These are phyloP conservation scores for Pygoscelis antarcticus DNA, from an alignment of 2,113 vertebrate species.

Conservation along the genomic window DNA sequence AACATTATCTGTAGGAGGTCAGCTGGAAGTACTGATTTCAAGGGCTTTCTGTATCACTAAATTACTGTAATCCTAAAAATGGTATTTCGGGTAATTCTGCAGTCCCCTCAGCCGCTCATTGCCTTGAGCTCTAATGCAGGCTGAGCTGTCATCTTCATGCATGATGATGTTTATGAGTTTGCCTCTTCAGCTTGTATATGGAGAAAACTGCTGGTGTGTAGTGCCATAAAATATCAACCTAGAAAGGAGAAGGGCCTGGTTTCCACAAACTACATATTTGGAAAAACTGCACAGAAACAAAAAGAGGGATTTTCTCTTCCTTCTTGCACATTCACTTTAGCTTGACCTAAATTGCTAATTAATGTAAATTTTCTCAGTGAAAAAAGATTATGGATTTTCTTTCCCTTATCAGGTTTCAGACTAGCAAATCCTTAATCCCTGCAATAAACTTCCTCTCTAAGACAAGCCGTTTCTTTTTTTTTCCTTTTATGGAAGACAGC, in stretches of 20 bases:
- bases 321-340: not conserved
- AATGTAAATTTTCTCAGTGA: slow-evolving; percentile 51
- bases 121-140: not conserved
- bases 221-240: not conserved
- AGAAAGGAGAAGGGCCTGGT: not conserved
- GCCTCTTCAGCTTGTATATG: not conserved
- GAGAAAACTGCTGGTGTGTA: not conserved
- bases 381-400: slow-evolving; percentile 47
- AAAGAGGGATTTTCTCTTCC: not conserved
- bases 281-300: not conserved
- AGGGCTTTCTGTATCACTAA: not conserved
- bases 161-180: not conserved
- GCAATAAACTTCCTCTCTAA: not conserved
- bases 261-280: not conserved
- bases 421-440: slow-evolving; percentile 33
- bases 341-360: slow-evolving; percentile 63
- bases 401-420: slow-evolving; percentile 43
- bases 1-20: not conserved
- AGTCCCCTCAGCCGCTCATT: not conserved
- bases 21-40: not conserved
- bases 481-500: not conserved
- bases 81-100: not conserved
- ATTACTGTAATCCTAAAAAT: slow-evolving; percentile 3
- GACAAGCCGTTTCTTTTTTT: not conserved
- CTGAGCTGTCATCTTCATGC: not conserved